Conservation (phyloP, 2,797 vertebrate species). For the Phyllotis vaccarum region DNA sequence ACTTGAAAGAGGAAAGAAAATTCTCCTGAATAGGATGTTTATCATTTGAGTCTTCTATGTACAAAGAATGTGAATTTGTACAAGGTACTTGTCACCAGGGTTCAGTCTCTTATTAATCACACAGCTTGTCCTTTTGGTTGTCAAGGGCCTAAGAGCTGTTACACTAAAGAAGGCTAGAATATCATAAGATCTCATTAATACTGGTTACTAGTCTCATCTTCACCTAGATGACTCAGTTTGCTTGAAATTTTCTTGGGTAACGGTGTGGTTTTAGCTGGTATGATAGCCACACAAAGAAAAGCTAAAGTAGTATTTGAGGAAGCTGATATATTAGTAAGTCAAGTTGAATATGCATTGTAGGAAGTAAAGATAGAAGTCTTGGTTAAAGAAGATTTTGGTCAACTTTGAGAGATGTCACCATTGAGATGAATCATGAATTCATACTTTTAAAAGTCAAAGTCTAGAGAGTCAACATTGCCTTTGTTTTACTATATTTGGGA, state of each 20-base stretch:
- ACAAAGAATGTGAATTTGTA: background rate
- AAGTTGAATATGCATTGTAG: background rate
- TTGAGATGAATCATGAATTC: background rate
- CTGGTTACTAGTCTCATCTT: background rate
- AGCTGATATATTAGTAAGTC: background rate
- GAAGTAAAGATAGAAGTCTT: background rate
- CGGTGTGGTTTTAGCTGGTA: background rate
- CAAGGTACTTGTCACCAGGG: background rate
- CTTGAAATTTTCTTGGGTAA: background rate
- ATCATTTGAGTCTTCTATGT: background rate
- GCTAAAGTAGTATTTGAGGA: background rate
- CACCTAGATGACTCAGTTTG: background rate
- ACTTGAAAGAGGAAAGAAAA: conserved; percentile 42
- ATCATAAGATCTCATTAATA: background rate
- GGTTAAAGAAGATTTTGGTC: background rate
- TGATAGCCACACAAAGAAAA: background rate
- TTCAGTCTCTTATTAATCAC: background rate
- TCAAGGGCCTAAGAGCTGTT: background rate
- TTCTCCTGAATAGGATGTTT: background rate
- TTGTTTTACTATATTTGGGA: background rate
- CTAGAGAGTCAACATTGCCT: background rate
- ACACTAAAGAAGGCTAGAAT: background rate
- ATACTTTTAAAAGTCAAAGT: conserved; percentile 5
- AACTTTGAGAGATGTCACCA: background rate
- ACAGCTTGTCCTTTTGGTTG: background rate